Base-by-base conservation (phyloP, 2,797 vertebrate genomes). In the Halcyon badia region DNA sequence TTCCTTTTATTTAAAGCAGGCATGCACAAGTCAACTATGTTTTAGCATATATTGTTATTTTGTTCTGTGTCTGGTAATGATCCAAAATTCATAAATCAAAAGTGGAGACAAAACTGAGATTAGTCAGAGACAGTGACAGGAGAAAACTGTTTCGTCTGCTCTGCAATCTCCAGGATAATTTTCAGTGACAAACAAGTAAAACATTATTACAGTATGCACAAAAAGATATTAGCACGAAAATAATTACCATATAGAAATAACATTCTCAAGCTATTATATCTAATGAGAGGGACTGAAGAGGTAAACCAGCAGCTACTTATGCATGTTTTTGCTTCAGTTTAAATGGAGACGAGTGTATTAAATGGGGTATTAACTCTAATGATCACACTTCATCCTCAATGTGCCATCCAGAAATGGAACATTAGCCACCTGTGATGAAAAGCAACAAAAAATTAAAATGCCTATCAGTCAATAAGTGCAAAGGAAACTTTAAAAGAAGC, bases 181-280 rank as follows among this genome's bases (percentile, higher is more conserved):
- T 89, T 84, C 87, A 79, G n/a, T 79, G 60, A 60, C 52, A 83
- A 85, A 92, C 24, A 60, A 76, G 44, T 86, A 80, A 92, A 92
- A 89, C 85, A 17, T 65, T 87, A 90, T 76, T 92, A 52, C 52
- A 90, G 31, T 26, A 75, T 57, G 65, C 46, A 89, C 39, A 85
- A 85, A 83, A 81, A 69, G 6, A 46, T 61, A 87, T 14, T 56
- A 60, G 61, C 21, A 61, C 13, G 2, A 83, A 84, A 71, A 87
- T 72, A 94, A 91, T 77, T 75, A 77, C 72, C 64, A 42, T 8
- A 51, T 48, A 71, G 73, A 83, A 93, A 77, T 33, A 85, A 82
- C 85, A 80, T 66, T 54, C 71, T 83, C 52, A 79, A 80, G 42
- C 33, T 37, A 30, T 86, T 85, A 51, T n/a, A 60, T 75, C 51